Evolutionary conservation across 2,888 invertebrate genomes (phyloP).

Genomic region (Caenorhabditis sp.): DNA sequence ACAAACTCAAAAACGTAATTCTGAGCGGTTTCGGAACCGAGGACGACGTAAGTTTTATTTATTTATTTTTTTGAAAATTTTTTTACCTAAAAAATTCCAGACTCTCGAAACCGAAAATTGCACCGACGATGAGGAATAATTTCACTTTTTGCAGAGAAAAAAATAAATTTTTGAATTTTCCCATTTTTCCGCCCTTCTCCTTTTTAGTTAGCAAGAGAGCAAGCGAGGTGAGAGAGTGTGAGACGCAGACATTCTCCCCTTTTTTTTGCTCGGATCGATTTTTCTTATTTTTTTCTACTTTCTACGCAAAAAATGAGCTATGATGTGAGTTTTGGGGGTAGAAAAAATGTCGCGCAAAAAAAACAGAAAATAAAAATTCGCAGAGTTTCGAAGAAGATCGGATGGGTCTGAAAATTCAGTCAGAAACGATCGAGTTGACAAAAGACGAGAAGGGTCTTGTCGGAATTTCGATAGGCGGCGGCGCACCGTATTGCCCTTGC

Average conservation of each 20-base stretch:
- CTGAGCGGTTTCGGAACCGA: conserved; percentile 41
- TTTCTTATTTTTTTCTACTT: background rate
- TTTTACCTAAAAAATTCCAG: conserved; percentile 29
- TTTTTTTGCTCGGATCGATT: background rate
- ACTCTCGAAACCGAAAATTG: conserved; percentile 48
- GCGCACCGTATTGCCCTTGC: conserved; percentile 92
- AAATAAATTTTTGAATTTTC: background rate
- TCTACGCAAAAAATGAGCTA: conserved; percentile 1
- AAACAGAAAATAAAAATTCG: background rate
- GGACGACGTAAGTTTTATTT: conserved; percentile 3
- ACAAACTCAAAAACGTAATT: conserved; percentile 52
- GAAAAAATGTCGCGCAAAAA: background rate
- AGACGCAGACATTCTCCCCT: background rate
- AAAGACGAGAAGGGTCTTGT: conserved; percentile 91
- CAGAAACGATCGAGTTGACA: conserved; percentile 77
- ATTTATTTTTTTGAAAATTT: conserved; percentile 36
- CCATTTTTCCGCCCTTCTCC: too few species aligned
- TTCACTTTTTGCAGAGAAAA: background rate
- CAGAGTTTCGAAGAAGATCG: conserved; percentile 51
- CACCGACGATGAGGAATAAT: conserved; percentile 27
- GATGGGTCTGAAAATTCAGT: conserved; percentile 51
- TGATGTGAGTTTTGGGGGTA: background rate
- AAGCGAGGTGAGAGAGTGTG: background rate
- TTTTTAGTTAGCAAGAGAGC: background rate
- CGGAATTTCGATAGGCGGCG: conserved; percentile 97